phyloP scores from a whole-genome alignment of 2,797 vertebrate species.

The Poeciliopsis gracilis region DNA sequence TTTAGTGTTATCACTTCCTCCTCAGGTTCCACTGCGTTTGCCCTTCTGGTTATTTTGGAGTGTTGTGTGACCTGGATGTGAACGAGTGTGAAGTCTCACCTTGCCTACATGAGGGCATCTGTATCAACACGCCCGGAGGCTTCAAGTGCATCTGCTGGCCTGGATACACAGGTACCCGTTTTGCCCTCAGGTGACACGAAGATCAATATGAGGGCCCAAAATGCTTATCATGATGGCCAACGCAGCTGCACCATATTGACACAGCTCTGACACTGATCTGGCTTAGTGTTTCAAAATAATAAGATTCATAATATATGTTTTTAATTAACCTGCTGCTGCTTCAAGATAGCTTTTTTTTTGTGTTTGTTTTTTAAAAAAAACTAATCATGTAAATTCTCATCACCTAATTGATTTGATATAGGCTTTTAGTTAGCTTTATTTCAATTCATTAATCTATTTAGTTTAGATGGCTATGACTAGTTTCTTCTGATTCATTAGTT shows the following conservation, averaged over 20 bases:
- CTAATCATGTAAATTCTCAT: conserved; percentile 61
- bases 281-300: conserved; percentile 52
- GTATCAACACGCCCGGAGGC: conserved; percentile 82
- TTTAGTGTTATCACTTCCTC: conserved; percentile 43
- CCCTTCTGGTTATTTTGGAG: conserved; percentile 81
- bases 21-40: conserved; percentile 83
- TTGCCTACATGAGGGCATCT: conserved; percentile 85
- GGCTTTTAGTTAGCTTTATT: conserved; percentile 59
- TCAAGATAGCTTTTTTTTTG: conserved; percentile 41
- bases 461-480: conserved; percentile 56
- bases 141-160: conserved; percentile 81
- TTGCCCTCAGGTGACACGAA: conserved; percentile 64
- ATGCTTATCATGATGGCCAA: conserved; percentile 69
- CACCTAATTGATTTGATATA: conserved; percentile 59
- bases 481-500: conserved; percentile 69
- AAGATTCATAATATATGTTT: conserved; percentile 56
- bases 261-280: conserved; percentile 66
- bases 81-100: conserved; percentile 86
- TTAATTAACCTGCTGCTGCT: conserved; percentile 66
- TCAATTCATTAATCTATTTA: conserved; percentile 54
- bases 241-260: conserved; percentile 39
- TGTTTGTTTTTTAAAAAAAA: conserved; percentile 14
- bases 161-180: conserved; percentile 85
- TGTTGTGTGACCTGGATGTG: conserved; percentile 84
- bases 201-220: conserved; percentile 77